Conservation (phyloP, 2,888 invertebrate genomes). For the Yponomeuta cagnagella region DNA sequence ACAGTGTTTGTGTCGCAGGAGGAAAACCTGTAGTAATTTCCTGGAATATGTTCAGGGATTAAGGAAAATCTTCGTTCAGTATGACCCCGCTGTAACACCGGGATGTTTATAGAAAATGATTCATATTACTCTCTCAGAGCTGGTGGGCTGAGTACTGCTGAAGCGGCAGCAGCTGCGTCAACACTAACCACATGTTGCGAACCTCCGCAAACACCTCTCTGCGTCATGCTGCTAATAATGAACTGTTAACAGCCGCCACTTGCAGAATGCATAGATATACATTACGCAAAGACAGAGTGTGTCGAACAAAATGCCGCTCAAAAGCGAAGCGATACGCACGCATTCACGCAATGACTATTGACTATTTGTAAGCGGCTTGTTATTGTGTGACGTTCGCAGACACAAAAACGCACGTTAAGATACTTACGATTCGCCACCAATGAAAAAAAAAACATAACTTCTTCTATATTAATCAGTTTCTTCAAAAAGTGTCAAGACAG, state of each 20-base stretch:
- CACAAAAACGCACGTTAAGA: too few species aligned
- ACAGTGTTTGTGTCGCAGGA: neutral
- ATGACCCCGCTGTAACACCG: neutral
- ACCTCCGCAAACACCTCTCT: constrained; percentile 37
- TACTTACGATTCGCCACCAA: too few species aligned
- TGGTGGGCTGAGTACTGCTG: neutral
- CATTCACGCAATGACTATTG: too few species aligned
- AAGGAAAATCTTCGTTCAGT: neutral
- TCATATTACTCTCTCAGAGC: neutral
- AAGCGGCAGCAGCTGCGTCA: constrained; percentile 43
- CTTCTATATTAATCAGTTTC: too few species aligned
- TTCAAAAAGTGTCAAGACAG: too few species aligned
- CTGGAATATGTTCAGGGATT: neutral
- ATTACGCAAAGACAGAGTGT: too few species aligned
- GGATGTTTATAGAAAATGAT: neutral
- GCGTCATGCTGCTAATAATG: constrained; percentile 58
- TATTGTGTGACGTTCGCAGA: too few species aligned
- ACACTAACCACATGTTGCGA: constrained; percentile 43
- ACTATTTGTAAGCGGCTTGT: too few species aligned
- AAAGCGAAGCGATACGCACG: too few species aligned
- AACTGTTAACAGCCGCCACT: neutral
- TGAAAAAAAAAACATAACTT: too few species aligned
- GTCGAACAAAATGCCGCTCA: too few species aligned
- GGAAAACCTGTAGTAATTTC: neutral
- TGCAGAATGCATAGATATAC: neutral